Conservation (phyloP, 2,797 vertebrate species). For the Crax fasciolata region DNA sequence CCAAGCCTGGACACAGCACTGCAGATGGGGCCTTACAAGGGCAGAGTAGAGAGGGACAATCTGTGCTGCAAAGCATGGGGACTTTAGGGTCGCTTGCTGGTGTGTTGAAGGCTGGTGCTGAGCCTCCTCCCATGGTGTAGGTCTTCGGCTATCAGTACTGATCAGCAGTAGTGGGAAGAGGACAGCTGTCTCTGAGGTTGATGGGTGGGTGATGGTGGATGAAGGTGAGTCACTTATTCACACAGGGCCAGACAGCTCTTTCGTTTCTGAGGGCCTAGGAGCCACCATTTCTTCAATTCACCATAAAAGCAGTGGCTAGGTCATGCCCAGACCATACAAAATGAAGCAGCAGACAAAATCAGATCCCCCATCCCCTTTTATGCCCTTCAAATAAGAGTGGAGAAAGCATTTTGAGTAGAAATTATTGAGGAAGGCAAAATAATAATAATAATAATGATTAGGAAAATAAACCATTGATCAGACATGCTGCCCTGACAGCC, state of each 20-base stretch:
- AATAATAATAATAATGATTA: neutral
- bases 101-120: neutral
- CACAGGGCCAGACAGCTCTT: neutral
- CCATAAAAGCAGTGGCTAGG: neutral
- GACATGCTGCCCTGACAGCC: neutral
- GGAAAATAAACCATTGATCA: rapidly evolving
- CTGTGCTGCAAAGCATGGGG: neutral
- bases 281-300: neutral
- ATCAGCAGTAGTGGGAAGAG: neutral
- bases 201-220: neutral
- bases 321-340: neutral
- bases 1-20: too few species aligned
- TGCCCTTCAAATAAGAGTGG: neutral
- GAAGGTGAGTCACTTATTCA: neutral
- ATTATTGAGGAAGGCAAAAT: neutral
- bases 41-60: too few species aligned
- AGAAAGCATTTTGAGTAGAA: neutral
- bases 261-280: neutral
- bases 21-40: too few species aligned
- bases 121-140: neutral
- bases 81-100: neutral
- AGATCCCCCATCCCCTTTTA: neutral
- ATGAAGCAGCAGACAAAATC: neutral
- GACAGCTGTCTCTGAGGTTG: neutral
- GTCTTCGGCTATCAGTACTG: neutral